Percentiles rank a stretch among this genome's conserved stretches.
Conservation (phyloP, 2,888 invertebrate genomes). For the Argynnis bischoffii region DNA sequence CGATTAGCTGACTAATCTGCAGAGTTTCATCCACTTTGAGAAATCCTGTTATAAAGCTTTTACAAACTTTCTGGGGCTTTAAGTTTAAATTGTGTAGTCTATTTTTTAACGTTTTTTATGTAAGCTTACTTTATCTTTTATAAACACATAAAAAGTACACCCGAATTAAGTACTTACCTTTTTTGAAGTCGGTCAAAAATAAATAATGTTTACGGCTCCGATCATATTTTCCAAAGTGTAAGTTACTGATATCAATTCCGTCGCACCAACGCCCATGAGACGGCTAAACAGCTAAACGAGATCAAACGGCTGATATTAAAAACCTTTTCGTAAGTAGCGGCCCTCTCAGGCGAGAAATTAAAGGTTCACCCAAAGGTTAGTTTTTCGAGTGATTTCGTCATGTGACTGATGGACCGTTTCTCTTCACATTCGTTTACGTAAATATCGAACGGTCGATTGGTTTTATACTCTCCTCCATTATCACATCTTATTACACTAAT, state of each 20-base stretch:
- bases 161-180: no score
- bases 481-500: no score
- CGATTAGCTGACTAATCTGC: no score
- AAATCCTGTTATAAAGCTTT: no score
- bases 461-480: no score
- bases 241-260: slow-evolving; percentile 34
- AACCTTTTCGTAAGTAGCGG: slow-evolving; percentile 48
- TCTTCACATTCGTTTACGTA: slow-evolving; percentile 30
- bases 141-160: no score
- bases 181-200: background rate
- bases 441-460: slow-evolving; percentile 21
- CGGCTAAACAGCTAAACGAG: slow-evolving; percentile 48
- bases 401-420: slow-evolving; percentile 41
- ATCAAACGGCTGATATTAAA: slow-evolving; percentile 58
- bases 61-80: no score
- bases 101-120: no score
- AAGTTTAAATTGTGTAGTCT: no score
- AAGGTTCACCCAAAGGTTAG: slow-evolving; percentile 52
- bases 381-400: slow-evolving; percentile 53
- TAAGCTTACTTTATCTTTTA: no score
- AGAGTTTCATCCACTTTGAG: no score
- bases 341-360: slow-evolving; percentile 65
- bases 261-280: slow-evolving; percentile 39
- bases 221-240: slow-evolving; percentile 14
- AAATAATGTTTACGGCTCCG: background rate